Conservation (phyloP, 2,113 vertebrate genomes). For the Accipiter virgatus region DNA sequence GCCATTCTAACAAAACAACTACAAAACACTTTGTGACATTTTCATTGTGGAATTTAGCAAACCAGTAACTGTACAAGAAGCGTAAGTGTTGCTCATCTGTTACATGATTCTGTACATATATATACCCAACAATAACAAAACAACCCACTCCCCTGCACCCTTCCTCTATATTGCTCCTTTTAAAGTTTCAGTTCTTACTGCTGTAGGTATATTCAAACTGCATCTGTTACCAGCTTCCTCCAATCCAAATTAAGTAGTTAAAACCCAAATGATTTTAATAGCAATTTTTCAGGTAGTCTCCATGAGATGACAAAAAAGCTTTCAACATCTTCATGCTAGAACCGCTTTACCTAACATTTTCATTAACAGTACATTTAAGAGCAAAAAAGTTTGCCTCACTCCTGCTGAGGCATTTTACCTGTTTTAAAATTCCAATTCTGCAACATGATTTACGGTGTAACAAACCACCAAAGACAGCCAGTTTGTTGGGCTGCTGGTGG, state of each 20-base stretch:
- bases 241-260: neutral
- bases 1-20: neutral
- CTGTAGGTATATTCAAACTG: neutral
- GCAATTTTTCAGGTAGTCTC: neutral
- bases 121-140: neutral
- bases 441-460: neutral
- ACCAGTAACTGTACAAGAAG: neutral
- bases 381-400: neutral
- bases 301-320: neutral
- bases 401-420: neutral
- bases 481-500: neutral
- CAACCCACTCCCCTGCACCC: neutral
- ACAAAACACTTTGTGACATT: neutral
- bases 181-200: neutral
- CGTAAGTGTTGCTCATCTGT: fast-evolving
- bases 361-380: neutral
- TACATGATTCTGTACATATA: neutral
- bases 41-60: neutral
- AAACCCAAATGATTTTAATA: neutral
- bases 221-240: neutral
- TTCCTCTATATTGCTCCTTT: neutral
- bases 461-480: neutral
- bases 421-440: neutral
- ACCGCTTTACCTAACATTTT: neutral
- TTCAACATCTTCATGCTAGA: neutral